A percentile compares a stretch with the other conserved stretches of the same genome.
Conservation (phyloP, 2,113 vertebrate species). For the Hirundichthys speculiger region DNA sequence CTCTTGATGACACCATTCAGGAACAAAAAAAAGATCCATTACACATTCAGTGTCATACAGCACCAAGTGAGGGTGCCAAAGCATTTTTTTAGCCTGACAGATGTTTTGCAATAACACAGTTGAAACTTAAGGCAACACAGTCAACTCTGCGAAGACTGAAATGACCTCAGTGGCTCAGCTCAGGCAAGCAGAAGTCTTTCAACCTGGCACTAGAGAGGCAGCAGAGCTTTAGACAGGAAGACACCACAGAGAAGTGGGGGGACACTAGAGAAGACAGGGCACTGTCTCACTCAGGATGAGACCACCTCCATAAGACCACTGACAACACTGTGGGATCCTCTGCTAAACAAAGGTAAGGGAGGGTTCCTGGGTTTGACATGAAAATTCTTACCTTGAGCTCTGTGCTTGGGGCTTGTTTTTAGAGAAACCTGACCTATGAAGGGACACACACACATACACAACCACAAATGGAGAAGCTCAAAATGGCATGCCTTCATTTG, state of each 20-base stretch:
- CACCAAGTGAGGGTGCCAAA: conserved; percentile 42
- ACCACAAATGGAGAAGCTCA: conserved; percentile 73
- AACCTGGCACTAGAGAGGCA: conserved; percentile 35
- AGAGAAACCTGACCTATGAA: conserved; percentile 77
- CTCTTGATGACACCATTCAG: conserved; percentile 51
- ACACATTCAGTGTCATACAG: conserved; percentile 40
- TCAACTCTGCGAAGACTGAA: conserved; percentile 50
- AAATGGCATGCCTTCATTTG: conserved; percentile 65
- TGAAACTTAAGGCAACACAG: conserved; percentile 59
- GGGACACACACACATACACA: conserved; percentile 71
- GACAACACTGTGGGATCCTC: conserved; percentile 11
- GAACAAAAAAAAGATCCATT: conserved; percentile 42
- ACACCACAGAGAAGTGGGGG: conserved; percentile 30
- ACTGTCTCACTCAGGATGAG: conserved; percentile 25
- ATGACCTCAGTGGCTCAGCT: conserved; percentile 53
- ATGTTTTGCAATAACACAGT: conserved; percentile 49
- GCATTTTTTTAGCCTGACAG: conserved; percentile 55
- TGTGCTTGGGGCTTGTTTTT: conserved; percentile 74
- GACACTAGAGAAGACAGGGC: conserved; percentile 10
- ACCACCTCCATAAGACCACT: conserved; percentile 16
- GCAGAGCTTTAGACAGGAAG: conserved; percentile 30
- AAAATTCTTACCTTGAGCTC: conserved; percentile 78
- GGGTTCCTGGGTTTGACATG: conserved; percentile 54
- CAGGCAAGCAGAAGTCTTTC: conserved; percentile 41
- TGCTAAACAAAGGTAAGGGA: conserved; percentile 10